Evolutionary conservation across 2,888 invertebrate genomes (phyloP), one percentile per base, ranked within the genome.

Genomic region (Microctonus brassicae): DNA sequence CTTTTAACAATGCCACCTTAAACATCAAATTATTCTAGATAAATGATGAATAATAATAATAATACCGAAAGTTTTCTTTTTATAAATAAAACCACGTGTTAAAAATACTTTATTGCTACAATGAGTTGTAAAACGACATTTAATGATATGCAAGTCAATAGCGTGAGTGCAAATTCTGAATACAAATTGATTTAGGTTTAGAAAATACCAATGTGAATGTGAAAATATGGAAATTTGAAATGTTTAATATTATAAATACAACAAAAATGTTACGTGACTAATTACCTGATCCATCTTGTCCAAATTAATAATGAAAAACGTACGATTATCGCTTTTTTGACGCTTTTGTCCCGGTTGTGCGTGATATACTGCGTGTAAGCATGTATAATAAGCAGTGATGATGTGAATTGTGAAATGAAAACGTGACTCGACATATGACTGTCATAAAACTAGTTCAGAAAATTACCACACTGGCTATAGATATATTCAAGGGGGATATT

Each of bases 1-100:
- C 94, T 87, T 97, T 97, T 76, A 97, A 90, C 82, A 90, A 91
- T 83, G 93, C 91, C 78, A 94, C 95, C 96, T 97, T 86, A 75
- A 75, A 70, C 65, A 26, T 29, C 42, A 9, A 63, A 70, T 24
- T 66, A 47, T 42, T 42, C 20, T 11, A 55, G 26, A 22, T 47
- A 6, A 20, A 17, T 5, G 4, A 29, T 29, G 3, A 5, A 29
- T 29, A 29, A 29, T 29, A 29, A 29, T 29, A n/a, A n/a, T n/a
- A n/a, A n/a, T n/a, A n/a, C n/a, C n/a, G n/a, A n/a, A n/a, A n/a
- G n/a, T n/a, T n/a, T n/a, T n/a, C n/a, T n/a, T n/a, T n/a, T n/a
- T n/a, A n/a, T n/a, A n/a, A n/a, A n/a, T n/a, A n/a, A n/a, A n/a
- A n/a, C 17, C 17, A 17, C 47, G 17, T 47, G 47, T 47, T 20